Evolutionary conservation across 1,140 invertebrate genomes (phyloP).

Genomic region (Batillaria attramentaria): DNA sequence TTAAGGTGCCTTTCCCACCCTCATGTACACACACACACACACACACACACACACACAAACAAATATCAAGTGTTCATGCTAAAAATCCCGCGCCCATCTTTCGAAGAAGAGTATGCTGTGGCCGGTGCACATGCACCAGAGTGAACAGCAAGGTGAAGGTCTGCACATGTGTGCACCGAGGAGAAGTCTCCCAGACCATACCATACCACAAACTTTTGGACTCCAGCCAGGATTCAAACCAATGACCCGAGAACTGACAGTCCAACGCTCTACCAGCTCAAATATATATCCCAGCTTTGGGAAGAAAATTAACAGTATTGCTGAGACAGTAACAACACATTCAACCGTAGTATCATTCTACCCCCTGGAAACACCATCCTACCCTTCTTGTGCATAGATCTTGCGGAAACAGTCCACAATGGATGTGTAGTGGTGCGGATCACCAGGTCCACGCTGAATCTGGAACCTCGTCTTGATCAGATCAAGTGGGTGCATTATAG

Average conservation of each 20-base stretch:
- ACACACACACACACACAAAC: not conserved
- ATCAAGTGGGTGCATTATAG: slow-evolving; percentile 96
- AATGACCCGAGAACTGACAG: not conserved
- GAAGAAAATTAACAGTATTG: not conserved
- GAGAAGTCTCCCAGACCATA: no score
- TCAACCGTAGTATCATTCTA: no score
- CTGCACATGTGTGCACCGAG: no score
- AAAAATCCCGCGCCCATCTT: not conserved
- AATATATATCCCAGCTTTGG: not conserved
- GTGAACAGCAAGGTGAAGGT: no score
- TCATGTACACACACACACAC: not conserved
- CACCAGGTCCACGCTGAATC: slow-evolving; percentile 78
- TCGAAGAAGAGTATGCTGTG: not conserved
- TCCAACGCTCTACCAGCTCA: not conserved
- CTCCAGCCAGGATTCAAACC: not conserved
- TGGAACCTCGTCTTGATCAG: slow-evolving; percentile 92
- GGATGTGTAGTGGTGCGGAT: slow-evolving; percentile 82
- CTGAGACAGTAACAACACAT: not conserved
- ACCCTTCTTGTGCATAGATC: slow-evolving; percentile 89
- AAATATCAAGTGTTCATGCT: no score
- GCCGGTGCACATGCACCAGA: no score
- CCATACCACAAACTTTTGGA: no score
- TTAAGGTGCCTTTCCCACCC: no score
- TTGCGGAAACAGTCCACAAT: slow-evolving; percentile 89
- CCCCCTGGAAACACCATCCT: no score